Evolutionary conservation across 2,797 vertebrate genomes (phyloP), one percentile per base, ranked within the genome.

Genomic region (Coregonus ussuriensis): DNA sequence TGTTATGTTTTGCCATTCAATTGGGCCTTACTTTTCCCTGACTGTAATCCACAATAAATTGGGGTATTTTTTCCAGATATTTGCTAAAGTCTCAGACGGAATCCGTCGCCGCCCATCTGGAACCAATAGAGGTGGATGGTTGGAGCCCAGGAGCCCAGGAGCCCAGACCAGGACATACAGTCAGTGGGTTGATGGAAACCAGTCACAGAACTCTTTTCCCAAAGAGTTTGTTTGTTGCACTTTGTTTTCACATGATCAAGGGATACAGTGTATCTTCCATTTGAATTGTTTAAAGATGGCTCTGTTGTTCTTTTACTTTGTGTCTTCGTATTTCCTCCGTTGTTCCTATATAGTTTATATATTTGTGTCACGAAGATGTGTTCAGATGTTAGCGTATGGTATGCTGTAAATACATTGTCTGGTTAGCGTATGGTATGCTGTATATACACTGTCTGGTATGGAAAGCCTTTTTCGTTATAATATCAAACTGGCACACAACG

Each of bases 21-120:
- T 72, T 59, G 71, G 81, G 77, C 79, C 78, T 78, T 70, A 66
- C 75, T 73, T 83, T 80, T 82, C 80, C 83, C 82, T 78, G 79
- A 88, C 81, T 76, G 71, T 89, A 87, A 91, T 89, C 85, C 88
- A 83, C 67, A 82, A 85, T 88, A 90, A 89, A 88, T 90, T 82
- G 77, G 33, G 68, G 74, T 87, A 31, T 88, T 88, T 88, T 70
- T 70, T 82, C 78, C 77, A 88, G 83, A 84, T 88, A 85, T 89
- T 87, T 82, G 14, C 84, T 77, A 79, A 80, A 85, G 78, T 81
- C 74, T 78, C 1, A 13, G 81, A 84, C 77, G 63, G 82, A 81
- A 82, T 76, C 84, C 11, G 68, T 72, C 41, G 51, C n/a, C 56
- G 76, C 79, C 81, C 83, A 85, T 91, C 86, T 93, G 90, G 85